Base-by-base conservation (phyloP, 1,140 invertebrate genomes). In the Contarinia nasturtii region DNA sequence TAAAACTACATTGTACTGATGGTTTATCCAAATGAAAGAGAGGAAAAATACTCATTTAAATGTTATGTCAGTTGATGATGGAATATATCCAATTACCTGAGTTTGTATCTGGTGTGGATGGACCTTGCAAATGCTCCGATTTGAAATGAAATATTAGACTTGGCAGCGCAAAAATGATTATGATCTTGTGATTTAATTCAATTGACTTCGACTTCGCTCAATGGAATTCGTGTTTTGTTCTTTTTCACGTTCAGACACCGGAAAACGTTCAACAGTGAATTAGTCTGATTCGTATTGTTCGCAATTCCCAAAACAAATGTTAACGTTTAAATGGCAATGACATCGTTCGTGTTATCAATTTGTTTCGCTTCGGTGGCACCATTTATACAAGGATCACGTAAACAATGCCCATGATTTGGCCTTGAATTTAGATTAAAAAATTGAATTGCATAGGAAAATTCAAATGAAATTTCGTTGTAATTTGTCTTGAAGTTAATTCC, bases 351-450 rank as follows among this genome's bases (percentile, higher is more conserved):
- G 7, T 60, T 53, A 37, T 60, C 54, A 38, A 86, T 74, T 64
- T 89, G 82, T 61, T 93, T 87, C 1, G 89, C 88, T 66, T 96
- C 91, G 0, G 92, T 94, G 17, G 88, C 81, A 68, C 96, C 96
- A 55, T 82, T 88, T 49, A 97, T 95, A 50, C 80, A 88, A 0
- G 92, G 91, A 53, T 96, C 88, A 62, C 88, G 86, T 44, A 98
- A 68, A 97, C 22, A 96, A 59, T 1, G 91, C 92, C 92, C 93
- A 98, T 2, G 83, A 91, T 67, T 95, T 96, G 21, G 90, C 70
- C 57, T 63, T 19, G 11, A 47, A 42, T n/a, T n/a, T n/a, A n/a
- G n/a, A n/a, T 41, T 15, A 27, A 22, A 38, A n/a, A 14, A 38
- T n/a, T n/a, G 15, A 14, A 38, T 38, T 12, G 36, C 12, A n/a